phyloP scores from a whole-genome alignment of 2,113 vertebrate genomes.

The Pygoscelis adeliae region DNA sequence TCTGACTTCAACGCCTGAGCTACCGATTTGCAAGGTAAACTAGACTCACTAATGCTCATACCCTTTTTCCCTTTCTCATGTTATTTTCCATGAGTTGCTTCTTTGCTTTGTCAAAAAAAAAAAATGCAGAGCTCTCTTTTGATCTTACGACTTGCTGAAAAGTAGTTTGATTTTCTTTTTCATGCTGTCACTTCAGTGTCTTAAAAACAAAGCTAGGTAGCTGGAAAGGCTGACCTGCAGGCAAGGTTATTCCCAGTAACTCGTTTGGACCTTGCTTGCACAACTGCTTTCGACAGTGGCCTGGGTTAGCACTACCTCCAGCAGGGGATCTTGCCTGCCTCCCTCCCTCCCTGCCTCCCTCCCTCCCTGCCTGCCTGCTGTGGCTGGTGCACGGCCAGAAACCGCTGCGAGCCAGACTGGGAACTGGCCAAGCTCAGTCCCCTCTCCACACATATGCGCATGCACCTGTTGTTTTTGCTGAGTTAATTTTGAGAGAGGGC shows the following conservation, averaged over 20 bases:
- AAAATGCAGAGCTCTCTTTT: not conserved
- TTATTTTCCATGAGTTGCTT: not conserved
- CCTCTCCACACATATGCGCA: not conserved
- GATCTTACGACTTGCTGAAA: not conserved
- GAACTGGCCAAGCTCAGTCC: not conserved
- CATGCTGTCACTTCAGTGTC: rapidly evolving
- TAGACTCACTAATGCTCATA: not conserved
- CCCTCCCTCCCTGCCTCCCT: not conserved
- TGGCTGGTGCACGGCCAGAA: not conserved
- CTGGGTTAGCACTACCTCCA: not conserved
- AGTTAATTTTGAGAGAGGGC: not conserved
- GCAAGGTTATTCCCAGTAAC: not conserved
- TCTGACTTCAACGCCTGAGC: not conserved
- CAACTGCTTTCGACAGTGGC: not conserved
- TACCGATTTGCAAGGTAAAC: not conserved
- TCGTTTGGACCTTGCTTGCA: not conserved
- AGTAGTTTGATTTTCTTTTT: not conserved
- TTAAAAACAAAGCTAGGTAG: not conserved
- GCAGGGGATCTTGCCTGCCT: not conserved
- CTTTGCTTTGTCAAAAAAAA: not conserved
- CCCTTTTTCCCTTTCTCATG: not conserved
- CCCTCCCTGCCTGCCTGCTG: not conserved
- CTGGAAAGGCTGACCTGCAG: not conserved
- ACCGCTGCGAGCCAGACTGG: rapidly evolving
- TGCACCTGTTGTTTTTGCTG: not conserved